A percentile compares a stretch with the other conserved stretches of the same genome.
These are phyloP conservation scores for Epinotia brunnichana DNA, from an alignment of 2,888 invertebrate genomes.

Conservation along the genomic window DNA sequence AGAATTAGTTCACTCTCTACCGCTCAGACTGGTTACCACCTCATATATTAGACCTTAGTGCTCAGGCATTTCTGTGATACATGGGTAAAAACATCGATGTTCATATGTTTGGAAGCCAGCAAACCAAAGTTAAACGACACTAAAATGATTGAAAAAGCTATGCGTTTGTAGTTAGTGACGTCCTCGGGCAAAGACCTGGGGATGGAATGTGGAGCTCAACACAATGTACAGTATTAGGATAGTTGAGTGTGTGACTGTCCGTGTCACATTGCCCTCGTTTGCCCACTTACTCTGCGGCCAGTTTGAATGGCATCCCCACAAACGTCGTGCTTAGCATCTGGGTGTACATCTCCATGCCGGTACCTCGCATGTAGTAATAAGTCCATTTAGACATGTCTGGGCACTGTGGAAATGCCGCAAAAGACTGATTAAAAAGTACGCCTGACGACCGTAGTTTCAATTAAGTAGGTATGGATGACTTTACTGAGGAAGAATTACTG, in stretches of 20 bases:
- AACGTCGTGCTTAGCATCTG: constrained; percentile 99
- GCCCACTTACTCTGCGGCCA: constrained; percentile 98
- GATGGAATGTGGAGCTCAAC: constrained; percentile 59
- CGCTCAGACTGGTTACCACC: constrained; percentile 44
- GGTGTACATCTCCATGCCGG: constrained; percentile 99
- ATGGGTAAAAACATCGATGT: constrained; percentile 59
- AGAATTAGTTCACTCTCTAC: constrained; percentile 39
- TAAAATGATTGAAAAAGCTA: constrained; percentile 67
- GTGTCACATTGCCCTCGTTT: constrained; percentile 69
- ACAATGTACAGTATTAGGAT: constrained; percentile 63
- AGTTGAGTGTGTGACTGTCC: constrained; percentile 63
- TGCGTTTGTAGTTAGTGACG: constrained; percentile 70
- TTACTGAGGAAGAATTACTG: not conserved
- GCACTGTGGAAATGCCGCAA: constrained; percentile 88
- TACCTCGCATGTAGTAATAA: constrained; percentile 99
- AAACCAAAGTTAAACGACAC: constrained; percentile 60
- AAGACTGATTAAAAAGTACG: constrained; percentile 63
- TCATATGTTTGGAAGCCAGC: constrained; percentile 66
- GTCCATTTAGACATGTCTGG: constrained; percentile 99
- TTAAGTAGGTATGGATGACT: not conserved
- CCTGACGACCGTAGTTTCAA: constrained; percentile 47
- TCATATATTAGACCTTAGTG: constrained; percentile 60
- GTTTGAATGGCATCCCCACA: constrained; percentile 98
- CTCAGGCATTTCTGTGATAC: constrained; percentile 55
- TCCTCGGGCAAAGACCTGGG: constrained; percentile 62